Percentiles rank a stretch among this genome's conserved stretches.
Evolutionary conservation across 2,888 invertebrate species (phyloP).

Genomic region (Cryptocephalus moraei): DNA sequence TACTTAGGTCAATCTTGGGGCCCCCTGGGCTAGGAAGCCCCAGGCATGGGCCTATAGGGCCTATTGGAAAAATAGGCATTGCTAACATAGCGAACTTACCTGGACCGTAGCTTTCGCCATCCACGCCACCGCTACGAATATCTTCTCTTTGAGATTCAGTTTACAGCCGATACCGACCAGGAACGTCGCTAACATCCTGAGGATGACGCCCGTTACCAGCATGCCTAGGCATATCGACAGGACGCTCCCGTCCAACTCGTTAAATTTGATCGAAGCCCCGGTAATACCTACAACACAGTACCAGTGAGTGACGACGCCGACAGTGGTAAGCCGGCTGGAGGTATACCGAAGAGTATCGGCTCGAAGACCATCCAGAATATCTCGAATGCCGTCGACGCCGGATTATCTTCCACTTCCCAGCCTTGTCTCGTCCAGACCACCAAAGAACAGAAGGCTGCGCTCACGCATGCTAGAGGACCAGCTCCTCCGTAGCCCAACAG

Average conservation of each 20-base stretch:
- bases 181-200: conserved; percentile 59
- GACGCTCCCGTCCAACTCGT: conserved; percentile 56
- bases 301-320: conserved; percentile 36
- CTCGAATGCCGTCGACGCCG: conserved; percentile 78
- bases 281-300: conserved; percentile 46
- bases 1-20: no score
- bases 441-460: conserved; percentile 72
- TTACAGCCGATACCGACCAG: conserved; percentile 65
- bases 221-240: conserved; percentile 62
- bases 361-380: conserved; percentile 95
- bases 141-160: conserved; percentile 77
- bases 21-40: no score
- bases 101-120: conserved; percentile 97
- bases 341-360: conserved; percentile 50
- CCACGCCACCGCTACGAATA: conserved; percentile 86
- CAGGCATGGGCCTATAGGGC: no score
- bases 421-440: conserved; percentile 74
- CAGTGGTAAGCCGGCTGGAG: neutral
- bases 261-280: conserved; percentile 80
- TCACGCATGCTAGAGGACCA: conserved; percentile 75
- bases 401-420: conserved; percentile 80
- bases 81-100: conserved; percentile 43
- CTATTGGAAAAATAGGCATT: no score
- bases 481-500: conserved; percentile 54
- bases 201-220: conserved; percentile 52